Percentiles rank a stretch among this genome's conserved stretches.
These are phyloP conservation scores for Syrphus vitripennis DNA, from an alignment of 2,888 invertebrate genomes.

Conservation along the genomic window DNA sequence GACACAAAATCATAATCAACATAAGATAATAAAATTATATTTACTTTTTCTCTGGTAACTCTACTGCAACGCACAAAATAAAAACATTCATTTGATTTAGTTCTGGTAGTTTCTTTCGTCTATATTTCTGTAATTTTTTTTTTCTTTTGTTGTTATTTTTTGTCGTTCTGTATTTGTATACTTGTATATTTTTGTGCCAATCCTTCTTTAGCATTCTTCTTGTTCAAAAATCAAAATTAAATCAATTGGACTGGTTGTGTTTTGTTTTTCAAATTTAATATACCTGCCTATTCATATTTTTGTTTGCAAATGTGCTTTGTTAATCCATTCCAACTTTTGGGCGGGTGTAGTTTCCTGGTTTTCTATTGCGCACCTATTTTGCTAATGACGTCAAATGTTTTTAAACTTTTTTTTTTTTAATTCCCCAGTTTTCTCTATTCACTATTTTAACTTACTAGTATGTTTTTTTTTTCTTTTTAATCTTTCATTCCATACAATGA, in stretches of 20 bases:
- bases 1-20: no score
- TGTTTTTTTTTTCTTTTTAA: neutral
- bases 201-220: constrained; percentile 27
- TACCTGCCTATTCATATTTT: no score
- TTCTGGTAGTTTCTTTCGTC: neutral
- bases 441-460: neutral
- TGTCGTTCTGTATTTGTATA: neutral
- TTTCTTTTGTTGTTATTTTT: constrained; percentile 1
- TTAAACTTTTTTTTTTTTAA: constrained; percentile 38
- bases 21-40: neutral
- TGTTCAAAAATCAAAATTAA: neutral
- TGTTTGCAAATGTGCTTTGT: constrained; percentile 35
- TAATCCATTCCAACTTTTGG: constrained; percentile 22
- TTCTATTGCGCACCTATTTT: constrained; percentile 19
- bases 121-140: neutral
- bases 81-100: neutral
- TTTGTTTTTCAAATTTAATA: neutral
- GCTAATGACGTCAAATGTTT: constrained; percentile 66
- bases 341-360: constrained; percentile 30
- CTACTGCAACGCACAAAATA: neutral
- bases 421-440: neutral
- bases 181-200: constrained; percentile 19
- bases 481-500: neutral
- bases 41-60: neutral
- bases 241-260: neutral